Conservation (phyloP, 1,140 invertebrate genomes). For the Agrilus planipennis region DNA sequence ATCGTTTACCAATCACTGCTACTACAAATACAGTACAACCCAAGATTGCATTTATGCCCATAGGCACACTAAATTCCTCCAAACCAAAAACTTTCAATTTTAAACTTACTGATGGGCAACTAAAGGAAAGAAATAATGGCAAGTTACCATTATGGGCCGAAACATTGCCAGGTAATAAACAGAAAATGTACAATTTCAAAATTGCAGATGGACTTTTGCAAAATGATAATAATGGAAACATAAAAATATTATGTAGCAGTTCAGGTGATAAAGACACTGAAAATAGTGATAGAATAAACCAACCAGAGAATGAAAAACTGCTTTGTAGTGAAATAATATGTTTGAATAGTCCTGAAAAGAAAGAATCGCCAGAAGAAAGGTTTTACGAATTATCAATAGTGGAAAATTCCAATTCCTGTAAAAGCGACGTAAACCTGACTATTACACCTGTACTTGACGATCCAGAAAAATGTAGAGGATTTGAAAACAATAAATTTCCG, state of each 20-base stretch:
- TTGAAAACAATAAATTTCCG: not conserved
- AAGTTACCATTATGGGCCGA: no score
- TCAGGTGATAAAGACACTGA: conserved; percentile 10
- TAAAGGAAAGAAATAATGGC: conserved; percentile 36
- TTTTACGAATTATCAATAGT: conserved; percentile 27
- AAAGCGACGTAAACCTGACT: conserved; percentile 16
- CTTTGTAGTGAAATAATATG: conserved; percentile 18
- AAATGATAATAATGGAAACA: conserved; percentile 36
- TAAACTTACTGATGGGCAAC: conserved; percentile 42
- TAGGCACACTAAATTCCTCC: conserved; percentile 22
- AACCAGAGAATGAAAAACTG: no score
- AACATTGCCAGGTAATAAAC: conserved; percentile 31
- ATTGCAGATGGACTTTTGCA: conserved; percentile 41
- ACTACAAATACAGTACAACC: conserved; percentile 33
- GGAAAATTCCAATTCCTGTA: conserved; percentile 25
- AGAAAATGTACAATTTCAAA: conserved; percentile 43
- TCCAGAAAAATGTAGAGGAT: conserved; percentile 5
- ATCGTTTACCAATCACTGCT: conserved; percentile 32
- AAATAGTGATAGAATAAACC: conserved; percentile 8
- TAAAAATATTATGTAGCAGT: conserved; percentile 35
- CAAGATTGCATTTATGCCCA: conserved; percentile 39
- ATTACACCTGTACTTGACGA: conserved; percentile 8
- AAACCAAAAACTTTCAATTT: conserved; percentile 42
- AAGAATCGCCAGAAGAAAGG: conserved; percentile 15
- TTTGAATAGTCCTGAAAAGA: conserved; percentile 1